These are phyloP conservation scores for Drosophila stalkeri DNA, from an alignment of 2,888 invertebrate genomes.

Conservation along the genomic window DNA sequence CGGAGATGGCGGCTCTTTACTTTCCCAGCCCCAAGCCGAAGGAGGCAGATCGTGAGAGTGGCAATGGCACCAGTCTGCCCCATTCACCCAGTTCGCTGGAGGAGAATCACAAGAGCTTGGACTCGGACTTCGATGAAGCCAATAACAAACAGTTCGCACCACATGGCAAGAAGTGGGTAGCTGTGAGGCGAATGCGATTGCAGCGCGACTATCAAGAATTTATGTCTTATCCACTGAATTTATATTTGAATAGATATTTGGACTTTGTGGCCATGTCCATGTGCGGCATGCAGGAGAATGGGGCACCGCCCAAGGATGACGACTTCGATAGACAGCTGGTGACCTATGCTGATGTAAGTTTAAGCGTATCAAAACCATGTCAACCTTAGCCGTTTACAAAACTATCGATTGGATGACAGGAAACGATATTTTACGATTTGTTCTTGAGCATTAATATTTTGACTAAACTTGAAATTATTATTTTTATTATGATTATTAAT, in stretches of 20 bases:
- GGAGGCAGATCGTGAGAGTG: constrained; percentile 95
- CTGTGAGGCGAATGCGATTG: not conserved
- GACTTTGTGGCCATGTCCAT: constrained; percentile 91
- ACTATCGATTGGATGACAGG: constrained; percentile 23
- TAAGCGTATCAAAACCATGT: not conserved
- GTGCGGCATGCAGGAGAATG: constrained; percentile 89
- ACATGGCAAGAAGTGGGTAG: constrained; percentile 85
- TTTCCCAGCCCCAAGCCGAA: constrained; percentile 87
- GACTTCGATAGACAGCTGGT: constrained; percentile 88
- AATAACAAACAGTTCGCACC: constrained; percentile 85
- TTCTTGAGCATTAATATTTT: too few relatives aligned
- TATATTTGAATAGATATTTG: constrained; percentile 79
- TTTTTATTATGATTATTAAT: too few relatives aligned
- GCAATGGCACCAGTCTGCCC: constrained; percentile 97
- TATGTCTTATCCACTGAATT: constrained; percentile 2
- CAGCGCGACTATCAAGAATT: not conserved
- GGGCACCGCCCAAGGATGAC: constrained; percentile 87
- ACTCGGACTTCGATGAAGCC: constrained; percentile 93
- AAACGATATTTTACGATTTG: not conserved
- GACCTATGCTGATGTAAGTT: constrained; percentile 86
- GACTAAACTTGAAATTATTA: too few relatives aligned
- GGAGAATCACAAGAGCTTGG: constrained; percentile 91
- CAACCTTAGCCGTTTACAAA: not conserved
- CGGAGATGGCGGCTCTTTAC: constrained; percentile 95
- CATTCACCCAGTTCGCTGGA: constrained; percentile 95